These are phyloP conservation scores for Virgularia gustaviana DNA, from an alignment of 92 coral and sea anemone genomes.

Conservation along the genomic window DNA sequence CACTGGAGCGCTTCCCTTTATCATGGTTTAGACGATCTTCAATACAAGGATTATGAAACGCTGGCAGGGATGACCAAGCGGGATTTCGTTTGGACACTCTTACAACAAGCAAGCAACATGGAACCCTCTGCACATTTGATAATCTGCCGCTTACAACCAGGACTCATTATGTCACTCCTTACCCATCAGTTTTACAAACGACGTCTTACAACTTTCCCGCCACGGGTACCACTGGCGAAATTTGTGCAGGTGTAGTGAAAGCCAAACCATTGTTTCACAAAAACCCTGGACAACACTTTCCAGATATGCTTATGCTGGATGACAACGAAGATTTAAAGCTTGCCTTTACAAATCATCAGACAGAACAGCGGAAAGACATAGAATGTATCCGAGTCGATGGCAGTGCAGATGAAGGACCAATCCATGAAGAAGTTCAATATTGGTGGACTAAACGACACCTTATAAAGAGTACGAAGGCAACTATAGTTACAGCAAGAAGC, in stretches of 20 bases:
- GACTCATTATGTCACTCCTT: constrained; percentile 57
- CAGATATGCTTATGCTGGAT: constrained; percentile 47
- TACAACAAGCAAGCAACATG: constrained; percentile 51
- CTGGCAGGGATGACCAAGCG: constrained; percentile 64
- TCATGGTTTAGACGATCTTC: constrained; percentile 38
- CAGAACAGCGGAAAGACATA: constrained; percentile 37
- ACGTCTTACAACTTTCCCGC: constrained; percentile 55
- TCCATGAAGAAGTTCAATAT: constrained; percentile 33
- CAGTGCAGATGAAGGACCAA: constrained; percentile 57
- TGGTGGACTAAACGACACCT: constrained; percentile 47
- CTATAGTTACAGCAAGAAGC: constrained; percentile 45
- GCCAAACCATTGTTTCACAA: constrained; percentile 31
- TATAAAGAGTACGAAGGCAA: constrained; percentile 17
- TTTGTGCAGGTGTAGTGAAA: constrained; percentile 43
- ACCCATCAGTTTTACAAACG: constrained; percentile 58
- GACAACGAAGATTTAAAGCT: constrained; percentile 25
- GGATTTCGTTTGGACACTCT: constrained; percentile 67
- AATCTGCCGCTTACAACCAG: constrained; percentile 52
- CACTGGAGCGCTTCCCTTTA: constrained; percentile 68
- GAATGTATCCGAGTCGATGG: constrained; percentile 54
- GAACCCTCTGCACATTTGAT: constrained; percentile 42
- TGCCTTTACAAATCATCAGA: constrained; percentile 15
- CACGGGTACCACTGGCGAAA: constrained; percentile 42
- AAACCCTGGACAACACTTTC: constrained; percentile 48
- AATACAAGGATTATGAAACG: constrained; percentile 42